These are phyloP conservation scores for Melinopterus prodromus DNA, from an alignment of 2,888 invertebrate genomes.

Conservation along the genomic window DNA sequence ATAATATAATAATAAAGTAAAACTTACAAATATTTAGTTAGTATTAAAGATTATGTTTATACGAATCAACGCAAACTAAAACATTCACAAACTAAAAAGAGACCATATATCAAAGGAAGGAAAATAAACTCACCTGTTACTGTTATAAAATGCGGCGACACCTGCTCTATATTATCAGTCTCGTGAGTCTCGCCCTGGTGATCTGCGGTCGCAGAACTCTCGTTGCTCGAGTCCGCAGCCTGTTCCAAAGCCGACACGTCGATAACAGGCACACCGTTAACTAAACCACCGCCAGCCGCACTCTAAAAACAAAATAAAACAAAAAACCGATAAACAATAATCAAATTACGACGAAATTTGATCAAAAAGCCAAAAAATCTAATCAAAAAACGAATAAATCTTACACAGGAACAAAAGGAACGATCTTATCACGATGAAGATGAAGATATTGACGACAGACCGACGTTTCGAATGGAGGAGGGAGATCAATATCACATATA, in stretches of 20 bases:
- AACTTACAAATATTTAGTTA: no score
- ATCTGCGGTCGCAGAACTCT: constrained; percentile 63
- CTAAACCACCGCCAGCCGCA: constrained; percentile 51
- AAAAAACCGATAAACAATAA: not conserved
- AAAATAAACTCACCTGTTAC: constrained; percentile 69
- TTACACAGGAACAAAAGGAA: constrained; percentile 8
- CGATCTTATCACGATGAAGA: constrained; percentile 22
- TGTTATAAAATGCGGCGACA: constrained; percentile 72
- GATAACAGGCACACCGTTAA: constrained; percentile 60
- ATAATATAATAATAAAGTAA: no score
- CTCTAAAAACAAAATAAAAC: constrained; percentile 42
- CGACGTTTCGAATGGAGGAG: constrained; percentile 24
- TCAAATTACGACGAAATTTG: not conserved
- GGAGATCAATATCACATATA: constrained; percentile 13
- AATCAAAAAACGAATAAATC: not conserved
- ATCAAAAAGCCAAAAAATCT: constrained; percentile 16
- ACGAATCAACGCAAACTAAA: not conserved
- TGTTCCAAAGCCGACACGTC: constrained; percentile 64
- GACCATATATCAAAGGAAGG: constrained; percentile 24
- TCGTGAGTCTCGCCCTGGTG: constrained; percentile 63
- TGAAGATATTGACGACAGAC: constrained; percentile 31
- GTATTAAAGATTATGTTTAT: not conserved
- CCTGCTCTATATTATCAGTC: constrained; percentile 62
- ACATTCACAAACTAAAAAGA: constrained; percentile 30
- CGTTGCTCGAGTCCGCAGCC: constrained; percentile 67